Conservation (phyloP, 2,797 vertebrate species). For the Spheniscus humboldti region DNA sequence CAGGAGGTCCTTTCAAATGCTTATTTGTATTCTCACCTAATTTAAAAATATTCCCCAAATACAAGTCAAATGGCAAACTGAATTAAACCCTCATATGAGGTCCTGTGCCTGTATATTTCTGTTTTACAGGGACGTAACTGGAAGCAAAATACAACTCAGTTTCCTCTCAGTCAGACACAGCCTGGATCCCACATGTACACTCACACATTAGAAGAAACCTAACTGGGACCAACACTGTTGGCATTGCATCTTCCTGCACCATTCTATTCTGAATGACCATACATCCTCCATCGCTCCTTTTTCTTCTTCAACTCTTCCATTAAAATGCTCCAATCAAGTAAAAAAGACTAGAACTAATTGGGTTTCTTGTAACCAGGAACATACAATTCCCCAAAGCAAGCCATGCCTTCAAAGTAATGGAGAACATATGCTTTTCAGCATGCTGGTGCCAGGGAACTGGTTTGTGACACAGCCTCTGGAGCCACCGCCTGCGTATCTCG, state of each 20-base stretch:
- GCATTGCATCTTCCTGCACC: neutral
- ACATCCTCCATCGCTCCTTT: neutral
- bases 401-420: neutral
- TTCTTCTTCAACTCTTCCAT: neutral
- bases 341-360: neutral
- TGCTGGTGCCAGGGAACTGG: neutral
- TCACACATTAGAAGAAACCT: neutral
- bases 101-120: neutral
- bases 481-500: fast-evolving
- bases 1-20: neutral
- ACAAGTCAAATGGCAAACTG: neutral
- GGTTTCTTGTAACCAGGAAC: neutral
- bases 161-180: neutral
- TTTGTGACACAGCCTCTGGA: fast-evolving
- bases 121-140: neutral
- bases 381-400: neutral
- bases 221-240: neutral
- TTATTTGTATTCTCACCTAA: neutral
- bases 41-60: neutral
- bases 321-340: neutral
- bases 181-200: neutral
- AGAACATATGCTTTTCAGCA: neutral
- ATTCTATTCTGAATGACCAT: neutral
- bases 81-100: neutral
- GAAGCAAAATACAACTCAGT: neutral